phyloP scores from a whole-genome alignment of 1,140 invertebrate genomes.

The Cydia splendana region DNA sequence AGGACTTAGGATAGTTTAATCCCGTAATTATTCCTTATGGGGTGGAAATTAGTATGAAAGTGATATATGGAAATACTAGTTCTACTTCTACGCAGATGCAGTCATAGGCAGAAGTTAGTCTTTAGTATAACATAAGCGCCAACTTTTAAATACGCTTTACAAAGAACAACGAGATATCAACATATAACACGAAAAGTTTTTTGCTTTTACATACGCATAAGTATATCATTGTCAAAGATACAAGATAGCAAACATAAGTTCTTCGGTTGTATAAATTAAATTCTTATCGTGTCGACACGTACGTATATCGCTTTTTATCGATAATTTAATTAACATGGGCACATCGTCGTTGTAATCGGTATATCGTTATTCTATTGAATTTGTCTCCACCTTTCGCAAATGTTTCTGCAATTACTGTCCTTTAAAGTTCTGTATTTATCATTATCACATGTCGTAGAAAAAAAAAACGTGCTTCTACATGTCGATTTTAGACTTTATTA shows the following conservation, averaged over 20 bases:
- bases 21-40: too few relatives aligned
- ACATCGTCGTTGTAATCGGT: background rate
- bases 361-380: constrained; percentile 7
- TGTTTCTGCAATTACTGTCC: constrained; percentile 5
- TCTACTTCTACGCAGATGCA: too few relatives aligned
- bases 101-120: too few relatives aligned
- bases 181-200: too few relatives aligned
- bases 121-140: too few relatives aligned
- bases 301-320: background rate
- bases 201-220: background rate
- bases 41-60: too few relatives aligned
- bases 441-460: constrained; percentile 13
- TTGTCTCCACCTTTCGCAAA: background rate
- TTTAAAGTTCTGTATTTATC: constrained; percentile 9
- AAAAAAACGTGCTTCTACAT: background rate
- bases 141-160: too few relatives aligned
- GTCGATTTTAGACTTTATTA: background rate
- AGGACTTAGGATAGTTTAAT: too few relatives aligned
- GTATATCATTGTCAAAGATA: background rate
- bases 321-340: constrained; percentile 5
- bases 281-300: constrained; percentile 4
- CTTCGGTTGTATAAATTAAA: background rate
- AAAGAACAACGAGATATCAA: too few relatives aligned
- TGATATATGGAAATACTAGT: too few relatives aligned
- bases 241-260: background rate